Conservation (phyloP, 2,113 vertebrate genomes). For the Ophiodon elongatus region DNA sequence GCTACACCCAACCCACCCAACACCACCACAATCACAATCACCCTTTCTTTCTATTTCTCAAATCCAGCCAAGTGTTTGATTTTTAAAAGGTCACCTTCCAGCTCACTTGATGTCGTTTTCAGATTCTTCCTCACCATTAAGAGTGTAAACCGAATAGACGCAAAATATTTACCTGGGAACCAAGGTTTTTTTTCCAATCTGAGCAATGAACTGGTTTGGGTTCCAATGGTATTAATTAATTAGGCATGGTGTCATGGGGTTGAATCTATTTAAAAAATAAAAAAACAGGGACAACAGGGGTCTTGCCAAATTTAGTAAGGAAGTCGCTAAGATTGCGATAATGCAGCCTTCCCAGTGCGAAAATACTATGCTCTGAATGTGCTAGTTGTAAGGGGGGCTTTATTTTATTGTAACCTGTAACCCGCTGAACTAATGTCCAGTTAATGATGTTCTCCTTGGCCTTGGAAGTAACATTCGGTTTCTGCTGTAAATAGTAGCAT, state of each 20-base stretch:
- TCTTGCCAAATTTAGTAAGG: too few species aligned
- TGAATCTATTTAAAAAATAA: constrained; percentile 2
- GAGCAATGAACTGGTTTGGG: constrained; percentile 38
- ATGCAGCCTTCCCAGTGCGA: neutral
- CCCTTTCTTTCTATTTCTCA: constrained; percentile 21
- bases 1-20: constrained; percentile 5
- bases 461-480: too few species aligned
- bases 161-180: constrained; percentile 36
- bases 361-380: neutral
- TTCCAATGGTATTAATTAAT: constrained; percentile 56
- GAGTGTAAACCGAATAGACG: neutral
- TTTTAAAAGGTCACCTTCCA: constrained; percentile 68
- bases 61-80: constrained; percentile 54
- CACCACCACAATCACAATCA: neutral
- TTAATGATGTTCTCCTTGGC: too few species aligned
- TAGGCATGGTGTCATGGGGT: constrained; percentile 25
- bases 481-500: neutral
- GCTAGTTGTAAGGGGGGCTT: neutral
- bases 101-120: neutral
- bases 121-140: constrained; percentile 10
- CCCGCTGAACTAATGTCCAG: neutral
- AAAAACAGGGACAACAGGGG: too few species aligned
- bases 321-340: neutral
- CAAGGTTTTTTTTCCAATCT: constrained; percentile 1
- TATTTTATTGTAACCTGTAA: neutral